These are phyloP conservation scores for Ethmia dodecea DNA, from an alignment of 2,888 invertebrate species.

Conservation along the genomic window DNA sequence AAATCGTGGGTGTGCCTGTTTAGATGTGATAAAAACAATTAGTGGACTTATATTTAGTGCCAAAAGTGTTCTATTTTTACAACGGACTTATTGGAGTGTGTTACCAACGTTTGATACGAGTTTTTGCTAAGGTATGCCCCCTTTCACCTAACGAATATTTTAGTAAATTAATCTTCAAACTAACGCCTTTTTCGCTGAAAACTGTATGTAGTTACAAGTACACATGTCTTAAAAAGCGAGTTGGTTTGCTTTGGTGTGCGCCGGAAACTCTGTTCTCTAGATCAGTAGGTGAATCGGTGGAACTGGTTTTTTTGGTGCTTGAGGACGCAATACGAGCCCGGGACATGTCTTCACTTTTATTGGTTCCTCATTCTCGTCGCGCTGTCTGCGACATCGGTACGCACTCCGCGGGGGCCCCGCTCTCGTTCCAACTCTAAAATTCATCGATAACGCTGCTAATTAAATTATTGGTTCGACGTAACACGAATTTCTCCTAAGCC, in stretches of 20 bases:
- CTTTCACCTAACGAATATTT: slow-evolving; percentile 69
- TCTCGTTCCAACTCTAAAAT: background rate
- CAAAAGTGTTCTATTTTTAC: slow-evolving; percentile 36
- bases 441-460: slow-evolving; percentile 35
- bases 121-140: slow-evolving; percentile 65
- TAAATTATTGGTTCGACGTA: slow-evolving; percentile 41
- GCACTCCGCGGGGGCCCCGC: too few relatives aligned
- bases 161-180: slow-evolving; percentile 39
- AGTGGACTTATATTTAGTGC: slow-evolving; percentile 53
- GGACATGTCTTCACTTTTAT: slow-evolving; percentile 46
- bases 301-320: slow-evolving; percentile 51
- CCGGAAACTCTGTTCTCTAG: slow-evolving; percentile 52
- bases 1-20: slow-evolving; percentile 46
- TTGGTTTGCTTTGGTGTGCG: slow-evolving; percentile 25
- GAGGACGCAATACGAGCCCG: slow-evolving; percentile 44
- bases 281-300: slow-evolving; percentile 59
- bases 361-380: slow-evolving; percentile 38
- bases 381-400: slow-evolving; percentile 3
- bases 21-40: slow-evolving; percentile 49
- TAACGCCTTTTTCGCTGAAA: slow-evolving; percentile 18
- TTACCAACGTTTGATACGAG: slow-evolving; percentile 31
- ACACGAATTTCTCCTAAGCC: slow-evolving; percentile 18
- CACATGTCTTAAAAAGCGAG: background rate
- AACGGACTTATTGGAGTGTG: slow-evolving; percentile 34
- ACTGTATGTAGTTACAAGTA: too few relatives aligned